Evolutionary conservation across 2,888 invertebrate genomes (phyloP), one percentile per base, ranked within the genome.

Genomic region (Cerastoderma edule): DNA sequence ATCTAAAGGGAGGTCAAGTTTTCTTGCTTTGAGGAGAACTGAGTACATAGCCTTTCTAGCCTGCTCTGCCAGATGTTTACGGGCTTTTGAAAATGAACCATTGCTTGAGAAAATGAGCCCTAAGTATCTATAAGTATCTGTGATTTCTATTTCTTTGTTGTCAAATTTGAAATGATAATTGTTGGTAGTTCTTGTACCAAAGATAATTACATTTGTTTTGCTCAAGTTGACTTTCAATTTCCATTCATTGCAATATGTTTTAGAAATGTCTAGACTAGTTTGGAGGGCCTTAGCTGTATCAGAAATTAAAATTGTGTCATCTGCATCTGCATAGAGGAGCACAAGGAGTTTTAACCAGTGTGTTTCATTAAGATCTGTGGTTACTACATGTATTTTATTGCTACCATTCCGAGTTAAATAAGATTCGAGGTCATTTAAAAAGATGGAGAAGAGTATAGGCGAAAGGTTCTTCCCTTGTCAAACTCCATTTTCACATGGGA

Each of bases 381-480:
- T 22, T n/a, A 35, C 13, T 4, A 60, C 16, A 6, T 33, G 13
- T 60, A 60, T 24, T 6, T 39, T 39, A 24, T 27, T 19, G 28
- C n/a, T 8, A 5, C 46, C 24, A 16, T 46, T 46, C 6, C 5
- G 27, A 5, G 28, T 8, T 50, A 75, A 24, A 48, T 66, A 24
- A 2, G 28, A 32, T 24, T 56, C 32, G 30, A 75, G 28, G 24
- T 75, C 75, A 53, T 70, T 75, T 16, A 75, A 54, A 35, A 44
- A 70, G 13, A 75, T 35, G 24, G 75, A 65, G 44, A 75, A 70
- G 27, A 75, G 39, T 22, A 75, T n/a, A 27, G 70, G 70, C 13
- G 70, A 64, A 13, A 70, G 33, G 30, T 70, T 70, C 46, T 75
- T 66, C 33, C 67, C 75, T 70, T 70, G 75, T 50, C 75, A 46